Base-by-base conservation (phyloP, 92 coral and sea anemone species). In the Galaxea fascicularis region DNA sequence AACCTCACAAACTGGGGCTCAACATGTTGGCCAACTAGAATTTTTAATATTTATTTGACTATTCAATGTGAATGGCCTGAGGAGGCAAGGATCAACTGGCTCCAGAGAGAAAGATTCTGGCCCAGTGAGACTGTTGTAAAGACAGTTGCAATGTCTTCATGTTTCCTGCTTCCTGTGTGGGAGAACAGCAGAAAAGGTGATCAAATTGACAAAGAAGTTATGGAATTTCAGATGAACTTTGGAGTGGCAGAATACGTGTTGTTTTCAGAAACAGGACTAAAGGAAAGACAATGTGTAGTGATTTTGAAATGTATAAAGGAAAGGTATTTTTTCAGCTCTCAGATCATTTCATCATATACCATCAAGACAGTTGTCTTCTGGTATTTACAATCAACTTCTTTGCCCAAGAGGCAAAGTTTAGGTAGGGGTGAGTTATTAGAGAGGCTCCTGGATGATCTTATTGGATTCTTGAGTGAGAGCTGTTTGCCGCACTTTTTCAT, bases 81-180 rank as follows among this genome's bases (percentile, higher is more conserved):
- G 8, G 75, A 66, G 29, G 76, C 54, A 13, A 80, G 21, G 22
- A 28, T 49, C 31, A 52, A 49, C n/a, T 80, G 85, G 85, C 63
- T 80, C 35, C 65, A 66, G 29, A 66, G 85, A 31, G 24, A 68
- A 0, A 26, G 85, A 18, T 53, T 47, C 31, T 80, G 85, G 85
- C 85, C 85, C 26, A 80, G 57, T 53, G 52, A 66, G 47, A 29
- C 56, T 15, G n/a, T 69, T 51, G 85, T 80, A 15, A 65, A 80
- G 30, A 13, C 20, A 15, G 52, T 69, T 49, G 85, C 68, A 52
- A 20, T 4, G 67, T 51, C 85, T 0, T 31, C 35, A 28, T 80
- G 85, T 41, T 69, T 66, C n/a, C 51, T 80, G 20, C 65, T 65
- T 53, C 85, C 85, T 22, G 29, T 80, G 52, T 80, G 85, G 85